phyloP scores from a whole-genome alignment of 2,113 vertebrate genomes.

The Peromyscus maniculatus region DNA sequence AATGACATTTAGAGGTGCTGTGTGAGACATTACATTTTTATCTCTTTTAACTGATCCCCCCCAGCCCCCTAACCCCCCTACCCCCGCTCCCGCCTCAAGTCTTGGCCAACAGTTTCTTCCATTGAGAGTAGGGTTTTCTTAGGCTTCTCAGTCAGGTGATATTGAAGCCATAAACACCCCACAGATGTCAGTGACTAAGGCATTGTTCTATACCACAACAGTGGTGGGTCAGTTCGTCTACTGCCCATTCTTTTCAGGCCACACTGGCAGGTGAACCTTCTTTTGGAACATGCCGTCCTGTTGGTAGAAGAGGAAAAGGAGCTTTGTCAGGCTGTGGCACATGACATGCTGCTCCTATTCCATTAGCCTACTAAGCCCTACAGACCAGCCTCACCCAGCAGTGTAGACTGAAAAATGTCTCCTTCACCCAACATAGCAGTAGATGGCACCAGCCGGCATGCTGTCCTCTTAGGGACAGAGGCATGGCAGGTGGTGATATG shows the following conservation, averaged over 20 bases:
- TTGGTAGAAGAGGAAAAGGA: not conserved
- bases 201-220: not conserved
- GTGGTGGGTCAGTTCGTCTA: not conserved
- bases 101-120: not conserved
- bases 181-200: not conserved
- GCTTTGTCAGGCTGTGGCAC: not conserved
- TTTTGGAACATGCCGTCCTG: not conserved
- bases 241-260: not conserved
- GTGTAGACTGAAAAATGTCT: not conserved
- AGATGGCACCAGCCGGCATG: not conserved
- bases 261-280: not conserved
- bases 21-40: constrained; percentile 21
- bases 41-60: not conserved
- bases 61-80: no score
- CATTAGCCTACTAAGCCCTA: not conserved
- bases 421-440: not conserved
- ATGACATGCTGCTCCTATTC: not conserved
- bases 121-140: not conserved
- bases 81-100: not conserved
- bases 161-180: not conserved
- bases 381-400: not conserved
- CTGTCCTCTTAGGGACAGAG: not conserved
- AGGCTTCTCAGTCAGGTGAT: not conserved
- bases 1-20: not conserved
- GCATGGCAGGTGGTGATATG: not conserved